Conservation (phyloP, 2,888 invertebrate species). For the Troides oblongomaculatus region DNA sequence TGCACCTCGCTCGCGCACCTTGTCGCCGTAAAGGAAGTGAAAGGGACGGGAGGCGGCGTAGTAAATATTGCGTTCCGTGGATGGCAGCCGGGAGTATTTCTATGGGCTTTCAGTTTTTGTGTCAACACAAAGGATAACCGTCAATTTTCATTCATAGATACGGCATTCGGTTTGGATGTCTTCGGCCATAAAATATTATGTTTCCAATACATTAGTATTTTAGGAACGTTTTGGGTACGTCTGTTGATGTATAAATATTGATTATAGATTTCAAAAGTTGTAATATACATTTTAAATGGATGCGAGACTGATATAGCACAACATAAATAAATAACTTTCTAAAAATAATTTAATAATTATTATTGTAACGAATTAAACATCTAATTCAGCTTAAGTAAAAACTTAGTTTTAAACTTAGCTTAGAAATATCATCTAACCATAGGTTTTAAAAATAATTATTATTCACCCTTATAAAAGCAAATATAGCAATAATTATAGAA, state of each 20-base stretch:
- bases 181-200: constrained; percentile 18
- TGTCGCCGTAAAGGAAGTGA: constrained; percentile 78
- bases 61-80: constrained; percentile 76
- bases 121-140: constrained; percentile 57
- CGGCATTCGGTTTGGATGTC: constrained; percentile 16
- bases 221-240: background rate
- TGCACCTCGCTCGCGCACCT: constrained; percentile 68
- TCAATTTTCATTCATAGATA: constrained; percentile 67
- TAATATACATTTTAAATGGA: background rate
- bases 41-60: constrained; percentile 77
- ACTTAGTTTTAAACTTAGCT: no score
- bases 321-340: background rate
- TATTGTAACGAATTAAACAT: no score
- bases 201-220: constrained; percentile 13
- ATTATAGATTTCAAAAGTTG: background rate
- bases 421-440: no score
- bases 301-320: background rate
- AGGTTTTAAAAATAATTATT: no score
- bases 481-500: no score
- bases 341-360: background rate
- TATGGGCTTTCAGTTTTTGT: constrained; percentile 69
- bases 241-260: constrained; percentile 1
- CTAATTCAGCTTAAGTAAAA: no score
- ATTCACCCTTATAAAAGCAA: no score
- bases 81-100: constrained; percentile 61